Evolutionary conservation across 1,140 invertebrate genomes (phyloP), one percentile per base, ranked within the genome.

Genomic region (Drosophila asahinai): DNA sequence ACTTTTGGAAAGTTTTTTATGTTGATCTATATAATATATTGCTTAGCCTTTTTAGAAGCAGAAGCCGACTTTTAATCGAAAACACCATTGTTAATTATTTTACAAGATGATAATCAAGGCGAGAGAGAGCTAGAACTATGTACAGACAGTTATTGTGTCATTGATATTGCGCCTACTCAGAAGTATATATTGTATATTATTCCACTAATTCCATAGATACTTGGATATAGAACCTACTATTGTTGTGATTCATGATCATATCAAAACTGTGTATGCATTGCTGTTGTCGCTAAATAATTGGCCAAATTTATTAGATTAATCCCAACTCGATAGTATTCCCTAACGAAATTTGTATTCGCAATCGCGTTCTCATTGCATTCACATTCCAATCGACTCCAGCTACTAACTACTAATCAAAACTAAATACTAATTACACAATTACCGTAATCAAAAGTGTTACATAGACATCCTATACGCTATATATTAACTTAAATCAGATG

Each of bases 171-270:
- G 58, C 68, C 77, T 58, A 87, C 75, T 74, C 81, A 78, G 15
- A 43, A 17, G 42, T 17, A 70, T 62, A 74, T 59, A 54, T 70
- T 87, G 80, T 87, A 89, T 62, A 89, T 84, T 89, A 79, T 43
- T 55, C 33, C 58, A 25, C 64, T 71, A 51, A 48, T 40, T 77
- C 63, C 68, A 86, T 73, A 63, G 64, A 84, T 81, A 89, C 77
- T 89, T 68, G 71, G 52, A 55, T 38, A 61, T 61, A 55, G n/a
- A 84, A 78, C 74, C 78, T 82, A 79, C 78, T 82, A 79, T 86
- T 90, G 84, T 89, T 89, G 84, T 89, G 84, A 89, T 89, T 89
- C 71, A 84, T 90, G 84, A 90, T 89, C 84, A 89, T 89, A 89
- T 89, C 84, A 87, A 87, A 81, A 64, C 25, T 78, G 54, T 79